Base-by-base conservation (phyloP, 2,797 vertebrate genomes). In the Anniella stebbinsi region DNA sequence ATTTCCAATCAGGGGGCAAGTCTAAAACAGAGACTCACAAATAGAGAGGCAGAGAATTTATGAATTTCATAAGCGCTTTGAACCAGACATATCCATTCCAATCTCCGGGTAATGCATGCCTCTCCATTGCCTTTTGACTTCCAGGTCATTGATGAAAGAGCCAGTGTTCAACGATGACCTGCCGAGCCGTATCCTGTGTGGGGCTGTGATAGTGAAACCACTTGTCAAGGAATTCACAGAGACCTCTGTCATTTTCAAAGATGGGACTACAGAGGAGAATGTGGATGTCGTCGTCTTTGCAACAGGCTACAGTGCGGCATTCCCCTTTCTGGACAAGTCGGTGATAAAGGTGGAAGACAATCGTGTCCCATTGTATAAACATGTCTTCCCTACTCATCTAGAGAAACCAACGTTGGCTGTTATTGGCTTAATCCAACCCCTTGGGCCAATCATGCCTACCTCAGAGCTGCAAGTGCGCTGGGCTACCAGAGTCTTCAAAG, bases 401-500 rank as follows among this genome's bases (percentile, higher is more conserved):
- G 89, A 95, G 80, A 96, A 90, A 63, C 93, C 97, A 2, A 98
- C 98, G 1, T 93, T 98, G 63, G 97, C 97, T 0, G 95, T 98
- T 87, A 95, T 98, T 33, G 98, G 98, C 66, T 97, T 98, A 67
- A 91, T 98, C 86, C 95, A 97, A 45, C 93, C 94, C 0, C 87
- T 98, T 0, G 98, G 97, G 69, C 67, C 97, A 4, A 94, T 98
- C 78, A 97, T 97, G 86, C 96, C 97, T 38, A 87, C 97, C 23
- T 94, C 93, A 4, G 98, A 98, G 93, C 96, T 98, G 83, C 98
- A 98, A 90, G 97, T 97, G 0, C 97, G 97, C 51, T 98, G 98
- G 97, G 97, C 90, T 11, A 97, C 97, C 4, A 96, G 97, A 92
- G 95, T 98, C 69, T 97, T 98, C 93, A 98, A 97, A 96, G 98